phyloP scores from a whole-genome alignment of 2,113 vertebrate species.

The Hyla sarda region DNA sequence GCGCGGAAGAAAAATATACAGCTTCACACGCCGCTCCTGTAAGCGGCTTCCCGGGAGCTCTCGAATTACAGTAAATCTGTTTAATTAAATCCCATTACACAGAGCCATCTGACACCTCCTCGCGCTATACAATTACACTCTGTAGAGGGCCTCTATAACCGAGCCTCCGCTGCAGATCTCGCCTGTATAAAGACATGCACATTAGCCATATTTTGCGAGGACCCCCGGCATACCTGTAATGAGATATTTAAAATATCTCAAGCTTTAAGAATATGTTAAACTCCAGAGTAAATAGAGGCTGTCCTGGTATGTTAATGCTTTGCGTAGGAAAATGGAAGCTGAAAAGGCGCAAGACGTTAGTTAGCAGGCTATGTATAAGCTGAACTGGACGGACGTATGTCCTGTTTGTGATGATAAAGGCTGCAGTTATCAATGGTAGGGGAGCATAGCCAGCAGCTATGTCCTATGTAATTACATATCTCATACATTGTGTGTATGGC shows the following conservation, averaged over 20 bases:
- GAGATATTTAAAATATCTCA: slow-evolving; percentile 10
- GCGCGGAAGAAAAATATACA: slow-evolving; percentile 16
- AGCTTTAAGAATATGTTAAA: background rate
- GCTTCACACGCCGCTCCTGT: slow-evolving; percentile 42
- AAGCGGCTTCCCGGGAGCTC: slow-evolving; percentile 30
- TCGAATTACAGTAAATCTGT: slow-evolving; percentile 55
- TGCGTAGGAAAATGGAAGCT: background rate
- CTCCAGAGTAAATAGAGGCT: background rate
- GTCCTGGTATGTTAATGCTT: background rate
- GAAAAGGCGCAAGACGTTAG: background rate
- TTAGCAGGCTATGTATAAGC: too few relatives aligned
- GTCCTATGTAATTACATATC: too few relatives aligned
- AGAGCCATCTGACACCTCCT: slow-evolving; percentile 39
- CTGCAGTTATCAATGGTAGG: too few relatives aligned
- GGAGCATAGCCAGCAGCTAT: too few relatives aligned
- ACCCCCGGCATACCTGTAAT: background rate
- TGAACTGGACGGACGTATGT: too few relatives aligned
- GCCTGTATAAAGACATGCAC: background rate
- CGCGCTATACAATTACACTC: slow-evolving; percentile 9
- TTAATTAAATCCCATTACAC: slow-evolving; percentile 58
- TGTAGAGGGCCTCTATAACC: background rate
- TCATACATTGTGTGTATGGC: too few relatives aligned
- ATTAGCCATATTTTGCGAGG: slow-evolving; percentile 3
- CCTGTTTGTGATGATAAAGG: too few relatives aligned
- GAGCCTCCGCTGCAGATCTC: background rate